Base-by-base conservation (phyloP, 1,140 invertebrate genomes). In the Brachionus paranguensis region DNA sequence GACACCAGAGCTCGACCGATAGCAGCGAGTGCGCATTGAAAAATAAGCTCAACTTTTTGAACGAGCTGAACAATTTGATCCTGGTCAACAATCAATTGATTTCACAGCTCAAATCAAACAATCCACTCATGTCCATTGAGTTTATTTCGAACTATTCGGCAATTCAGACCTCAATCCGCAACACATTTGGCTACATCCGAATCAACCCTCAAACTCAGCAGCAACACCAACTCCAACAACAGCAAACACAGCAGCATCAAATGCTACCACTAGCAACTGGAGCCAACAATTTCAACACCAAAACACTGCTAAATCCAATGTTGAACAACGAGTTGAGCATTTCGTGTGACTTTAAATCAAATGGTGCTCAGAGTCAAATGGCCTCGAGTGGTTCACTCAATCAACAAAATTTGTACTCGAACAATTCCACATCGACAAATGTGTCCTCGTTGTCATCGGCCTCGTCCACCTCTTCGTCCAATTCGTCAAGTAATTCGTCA, bases 121-220 rank as follows among this genome's bases (percentile, higher is more conserved):
- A 81, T 68, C 53, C 78, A 10, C 41, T 81, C 3, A 60, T 64
- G 64, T 81, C 78, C n/a, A 81, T 81, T 45, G 78, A 81, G 53
- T 81, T 81, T 47, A 64, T 81, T 12, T 81, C 78, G 3, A 81
- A 81, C 41, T 81, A 64, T 68, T 81, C 78, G 33, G 78, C 78
- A 2, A 81, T 81, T 43, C 78, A 81, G 45, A 81, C 78, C 20
- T 81, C 78, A 24, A 81, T 81, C n/a, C 20, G 78, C 17, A 81
- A 81, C 27, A 81, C 78, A 37, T 81, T 81, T 68, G 78, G 78
- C 43, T 81, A 81, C 20, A 81, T 81, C 64, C 20, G 78, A 81
- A 81, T 81, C 2, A 81, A 81, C 41, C 78, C 78, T 43, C 78
- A 81, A 47, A 60, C 78, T 68, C 78, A 60, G 14, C 53, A 79